Base-by-base conservation (phyloP, 2,888 invertebrate species). In the Chrysolina oricalcia region DNA sequence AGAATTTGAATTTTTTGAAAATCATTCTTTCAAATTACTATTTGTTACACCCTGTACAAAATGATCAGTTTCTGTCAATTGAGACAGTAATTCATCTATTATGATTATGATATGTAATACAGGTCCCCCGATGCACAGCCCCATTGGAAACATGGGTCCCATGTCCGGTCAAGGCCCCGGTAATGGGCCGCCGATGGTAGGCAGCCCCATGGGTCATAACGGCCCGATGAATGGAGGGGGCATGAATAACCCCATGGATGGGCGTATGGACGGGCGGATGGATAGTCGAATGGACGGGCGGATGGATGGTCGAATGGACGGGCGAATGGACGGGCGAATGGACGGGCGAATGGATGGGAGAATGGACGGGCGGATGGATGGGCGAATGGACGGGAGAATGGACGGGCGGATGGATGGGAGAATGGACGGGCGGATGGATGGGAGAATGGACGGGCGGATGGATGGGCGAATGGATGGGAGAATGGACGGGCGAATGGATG, bases 171-270 rank as follows among this genome's bases (percentile, higher is more conserved):
- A 81, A 65, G 83, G 83, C 10, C 74, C 87, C 83, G 89, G 81
- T 11, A 74, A 73, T 41, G 80, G 81, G 84, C 89, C 68, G 15
- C 68, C 81, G 23, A 86, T 83, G 84, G 59, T 59, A n/a, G 83
- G 83, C n/a, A 74, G 76, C 65, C 80, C 80, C 19, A 78, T 76
- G 73, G 83, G 82, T 46, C 84, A 81, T 56, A 81, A 78, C 89
- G 92, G 93, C 63, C 93, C 94, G 9, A 94, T 94, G 92, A 93
- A 93, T 77, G 93, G 93, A 46, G 93, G 93, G 91, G 90, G 90
- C 19, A 80, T 81, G 75, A 79, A 78, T 66, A 89, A 89, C 80
- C 90, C 91, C 8, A 53, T 53, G 53, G 53, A 53, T 13, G 53
- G 19, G 0, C 9, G 53, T 2, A 53, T 23, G 53, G 53, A 48